Percentiles rank a stretch among this genome's conserved stretches.
These are phyloP conservation scores for Epizoanthus stellaris DNA, from an alignment of 92 coral and sea anemone genomes.

Conservation along the genomic window DNA sequence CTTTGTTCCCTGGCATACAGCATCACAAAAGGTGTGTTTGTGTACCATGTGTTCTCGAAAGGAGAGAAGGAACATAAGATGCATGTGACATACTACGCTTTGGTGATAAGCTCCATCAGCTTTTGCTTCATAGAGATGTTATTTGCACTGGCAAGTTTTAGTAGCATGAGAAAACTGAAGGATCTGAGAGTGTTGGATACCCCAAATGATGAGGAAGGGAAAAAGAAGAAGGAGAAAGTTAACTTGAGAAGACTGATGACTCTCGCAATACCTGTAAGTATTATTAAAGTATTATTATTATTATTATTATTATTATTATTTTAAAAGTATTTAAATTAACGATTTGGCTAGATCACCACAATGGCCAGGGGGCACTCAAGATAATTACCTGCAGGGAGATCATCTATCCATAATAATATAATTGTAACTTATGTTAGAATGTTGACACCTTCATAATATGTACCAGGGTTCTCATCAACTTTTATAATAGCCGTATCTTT, in stretches of 20 bases:
- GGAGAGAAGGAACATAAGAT: slow-evolving; percentile 70
- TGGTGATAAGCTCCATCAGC: slow-evolving; percentile 73
- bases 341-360: too few relatives aligned
- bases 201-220: slow-evolving; percentile 58
- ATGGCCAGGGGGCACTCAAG: too few relatives aligned
- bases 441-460: too few relatives aligned
- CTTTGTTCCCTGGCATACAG: slow-evolving; percentile 81
- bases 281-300: neutral
- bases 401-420: too few relatives aligned
- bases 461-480: too few relatives aligned
- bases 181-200: slow-evolving; percentile 66
- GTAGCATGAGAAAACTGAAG: slow-evolving; percentile 74
- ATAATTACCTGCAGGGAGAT: too few relatives aligned
- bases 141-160: slow-evolving; percentile 71
- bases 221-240: slow-evolving; percentile 61
- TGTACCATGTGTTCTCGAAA: slow-evolving; percentile 52
- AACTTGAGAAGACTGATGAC: slow-evolving; percentile 75
- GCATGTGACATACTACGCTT: slow-evolving; percentile 74
- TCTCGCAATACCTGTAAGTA: slow-evolving; percentile 91
- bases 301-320: neutral
- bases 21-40: slow-evolving; percentile 82
- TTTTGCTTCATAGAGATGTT: slow-evolving; percentile 74
- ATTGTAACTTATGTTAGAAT: too few relatives aligned
- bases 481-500: too few relatives aligned
- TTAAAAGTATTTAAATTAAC: neutral